phyloP scores from a whole-genome alignment of 1,140 invertebrate species.

The Doryteuthis pealeii region DNA sequence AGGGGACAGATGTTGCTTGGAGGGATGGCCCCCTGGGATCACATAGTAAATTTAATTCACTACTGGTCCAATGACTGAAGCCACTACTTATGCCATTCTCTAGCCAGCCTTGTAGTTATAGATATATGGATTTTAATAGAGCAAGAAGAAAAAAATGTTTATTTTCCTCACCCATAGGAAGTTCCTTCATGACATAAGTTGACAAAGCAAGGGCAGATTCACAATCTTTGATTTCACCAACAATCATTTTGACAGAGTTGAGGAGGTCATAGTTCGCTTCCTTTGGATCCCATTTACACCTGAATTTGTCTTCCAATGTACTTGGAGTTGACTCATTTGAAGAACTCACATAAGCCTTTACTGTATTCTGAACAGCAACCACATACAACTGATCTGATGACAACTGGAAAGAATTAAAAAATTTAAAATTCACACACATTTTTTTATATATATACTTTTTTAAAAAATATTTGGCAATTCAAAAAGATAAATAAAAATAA shows the following conservation, averaged over 20 bases:
- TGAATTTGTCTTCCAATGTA: slow-evolving; percentile 23
- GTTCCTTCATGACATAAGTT: slow-evolving; percentile 44
- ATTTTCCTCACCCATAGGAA: slow-evolving; percentile 38
- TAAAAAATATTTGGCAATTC: too few species aligned
- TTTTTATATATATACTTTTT: too few species aligned
- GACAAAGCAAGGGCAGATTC: slow-evolving; percentile 42
- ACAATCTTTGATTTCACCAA: slow-evolving; percentile 37
- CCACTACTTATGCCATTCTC: too few species aligned
- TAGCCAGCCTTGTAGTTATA: too few species aligned
- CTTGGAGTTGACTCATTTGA: slow-evolving; percentile 6
- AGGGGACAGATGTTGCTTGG: too few species aligned
- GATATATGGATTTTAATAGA: too few species aligned
- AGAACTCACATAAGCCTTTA: slow-evolving; percentile 25
- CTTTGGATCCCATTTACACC: slow-evolving; percentile 42
- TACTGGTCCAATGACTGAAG: too few species aligned
- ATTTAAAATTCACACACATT: not conserved
- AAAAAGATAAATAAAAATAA: too few species aligned
- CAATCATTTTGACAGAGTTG: slow-evolving; percentile 27
- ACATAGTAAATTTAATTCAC: too few species aligned
- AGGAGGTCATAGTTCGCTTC: slow-evolving; percentile 35
- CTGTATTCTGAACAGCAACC: slow-evolving; percentile 45
- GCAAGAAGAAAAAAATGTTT: too few species aligned
- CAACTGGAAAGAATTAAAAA: slow-evolving; percentile 29
- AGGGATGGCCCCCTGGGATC: too few species aligned
- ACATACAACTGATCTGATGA: slow-evolving; percentile 41